These are phyloP conservation scores for Actinopyga echinites DNA, from an alignment of 53 echinoderm and acorn worm genomes.

Conservation along the genomic window DNA sequence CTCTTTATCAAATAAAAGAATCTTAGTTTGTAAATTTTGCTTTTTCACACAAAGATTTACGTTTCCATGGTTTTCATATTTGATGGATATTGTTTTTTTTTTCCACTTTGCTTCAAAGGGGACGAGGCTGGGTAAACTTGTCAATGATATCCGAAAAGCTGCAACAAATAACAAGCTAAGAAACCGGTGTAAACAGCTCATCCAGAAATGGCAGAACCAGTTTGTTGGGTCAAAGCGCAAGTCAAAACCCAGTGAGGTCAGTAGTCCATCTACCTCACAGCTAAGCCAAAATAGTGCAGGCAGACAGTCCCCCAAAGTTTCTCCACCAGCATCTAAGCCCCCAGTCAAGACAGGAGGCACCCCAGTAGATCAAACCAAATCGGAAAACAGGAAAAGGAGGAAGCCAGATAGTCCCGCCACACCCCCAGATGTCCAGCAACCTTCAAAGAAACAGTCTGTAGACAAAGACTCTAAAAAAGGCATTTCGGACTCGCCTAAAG, in stretches of 20 bases:
- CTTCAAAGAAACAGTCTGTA: constrained; percentile 15
- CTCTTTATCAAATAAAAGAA: no score
- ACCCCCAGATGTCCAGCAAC: constrained; percentile 28
- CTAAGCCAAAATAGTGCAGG: constrained; percentile 26
- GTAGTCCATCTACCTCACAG: constrained; percentile 48
- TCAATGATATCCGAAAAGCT: constrained; percentile 94
- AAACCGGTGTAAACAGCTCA: constrained; percentile 74
- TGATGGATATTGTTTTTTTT: neutral
- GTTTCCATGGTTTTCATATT: no score
- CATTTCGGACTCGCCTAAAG: neutral
- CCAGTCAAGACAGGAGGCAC: constrained; percentile 42
- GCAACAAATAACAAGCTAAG: constrained; percentile 65
- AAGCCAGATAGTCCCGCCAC: constrained; percentile 58
- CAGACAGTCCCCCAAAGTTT: neutral
- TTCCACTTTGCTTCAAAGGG: constrained; percentile 55
- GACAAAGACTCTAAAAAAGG: no score
- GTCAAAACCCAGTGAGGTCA: constrained; percentile 34
- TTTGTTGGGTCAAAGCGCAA: constrained; percentile 59
- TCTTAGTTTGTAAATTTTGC: no score
- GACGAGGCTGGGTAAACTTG: constrained; percentile 91
- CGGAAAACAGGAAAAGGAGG: constrained; percentile 82
- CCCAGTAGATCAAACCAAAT: constrained; percentile 84
- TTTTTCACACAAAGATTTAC: no score
- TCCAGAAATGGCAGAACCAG: constrained; percentile 87
- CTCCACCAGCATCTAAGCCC: constrained; percentile 43